Evolutionary conservation across 2,888 invertebrate species (phyloP).

Genomic region (Nephrotoma appendiculata): DNA sequence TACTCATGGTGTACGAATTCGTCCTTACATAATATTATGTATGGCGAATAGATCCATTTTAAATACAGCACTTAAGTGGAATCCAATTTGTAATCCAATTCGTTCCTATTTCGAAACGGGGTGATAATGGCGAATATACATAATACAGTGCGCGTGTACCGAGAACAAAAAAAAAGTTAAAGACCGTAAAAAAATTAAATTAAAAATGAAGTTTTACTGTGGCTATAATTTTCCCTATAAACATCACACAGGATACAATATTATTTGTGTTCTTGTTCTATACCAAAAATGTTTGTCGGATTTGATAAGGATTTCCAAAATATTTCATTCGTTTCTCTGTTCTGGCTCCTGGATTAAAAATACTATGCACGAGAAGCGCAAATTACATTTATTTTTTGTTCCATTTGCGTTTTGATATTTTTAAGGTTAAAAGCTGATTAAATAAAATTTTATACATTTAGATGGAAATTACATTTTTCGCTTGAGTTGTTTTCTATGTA

Average conservation of each 20-base stretch:
- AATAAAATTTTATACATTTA: neutral
- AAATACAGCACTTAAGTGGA: neutral
- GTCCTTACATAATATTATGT: neutral
- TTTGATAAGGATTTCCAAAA: neutral
- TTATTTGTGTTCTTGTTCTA: neutral
- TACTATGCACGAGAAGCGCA: neutral
- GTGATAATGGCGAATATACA: neutral
- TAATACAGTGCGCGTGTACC: neutral
- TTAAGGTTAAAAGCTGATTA: neutral
- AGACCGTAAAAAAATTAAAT: neutral
- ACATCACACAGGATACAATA: neutral
- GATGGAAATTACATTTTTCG: neutral
- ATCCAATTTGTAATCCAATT: neutral
- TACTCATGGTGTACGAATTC: neutral
- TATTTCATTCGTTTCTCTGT: neutral
- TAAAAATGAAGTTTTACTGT: neutral
- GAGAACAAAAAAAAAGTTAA: neutral
- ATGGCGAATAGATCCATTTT: neutral
- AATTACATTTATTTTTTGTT: neutral
- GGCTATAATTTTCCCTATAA: neutral
- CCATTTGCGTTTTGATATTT: neutral
- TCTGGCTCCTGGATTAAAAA: neutral
- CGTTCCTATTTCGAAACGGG: neutral
- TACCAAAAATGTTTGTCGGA: neutral
- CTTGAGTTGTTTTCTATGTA: neutral